Conservation (phyloP, 2,797 vertebrate genomes). For the Lepus townsendii region DNA sequence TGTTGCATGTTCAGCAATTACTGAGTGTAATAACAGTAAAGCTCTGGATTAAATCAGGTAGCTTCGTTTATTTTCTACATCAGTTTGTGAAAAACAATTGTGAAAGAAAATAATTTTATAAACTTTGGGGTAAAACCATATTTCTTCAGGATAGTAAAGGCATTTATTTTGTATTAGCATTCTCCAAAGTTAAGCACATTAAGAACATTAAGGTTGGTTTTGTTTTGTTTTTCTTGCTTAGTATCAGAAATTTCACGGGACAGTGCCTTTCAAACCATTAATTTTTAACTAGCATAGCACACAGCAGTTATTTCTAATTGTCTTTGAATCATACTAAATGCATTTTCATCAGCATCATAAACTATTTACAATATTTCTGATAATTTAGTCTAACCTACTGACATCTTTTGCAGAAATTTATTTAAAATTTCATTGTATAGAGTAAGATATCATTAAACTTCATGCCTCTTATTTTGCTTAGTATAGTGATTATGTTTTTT, state of each 20-base stretch:
- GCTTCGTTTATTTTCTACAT: conserved; percentile 42
- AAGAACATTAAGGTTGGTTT: neutral
- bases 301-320: neutral
- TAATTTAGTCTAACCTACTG: conserved; percentile 50
- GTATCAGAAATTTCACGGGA: conserved; percentile 4
- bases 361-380: conserved; percentile 38
- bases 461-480: conserved; percentile 22
- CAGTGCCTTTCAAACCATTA: neutral
- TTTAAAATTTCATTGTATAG: conserved; percentile 44
- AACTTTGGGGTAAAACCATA: neutral
- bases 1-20: conserved; percentile 35
- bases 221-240: neutral
- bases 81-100: conserved; percentile 32
- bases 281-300: neutral
- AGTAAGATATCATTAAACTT: conserved; percentile 1
- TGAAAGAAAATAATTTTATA: conserved; percentile 43
- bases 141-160: neutral
- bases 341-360: conserved; percentile 50
- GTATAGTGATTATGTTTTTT: conserved; percentile 11
- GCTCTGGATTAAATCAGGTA: conserved; percentile 25
- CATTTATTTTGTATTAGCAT: conserved; percentile 48
- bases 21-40: conserved; percentile 55
- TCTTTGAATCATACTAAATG: neutral
- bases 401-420: conserved; percentile 43
- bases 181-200: conserved; percentile 57